A percentile compares a stretch with the other conserved stretches of the same genome.
phyloP scores from a whole-genome alignment of 2,113 vertebrate genomes.

The Crotalus horridus region DNA sequence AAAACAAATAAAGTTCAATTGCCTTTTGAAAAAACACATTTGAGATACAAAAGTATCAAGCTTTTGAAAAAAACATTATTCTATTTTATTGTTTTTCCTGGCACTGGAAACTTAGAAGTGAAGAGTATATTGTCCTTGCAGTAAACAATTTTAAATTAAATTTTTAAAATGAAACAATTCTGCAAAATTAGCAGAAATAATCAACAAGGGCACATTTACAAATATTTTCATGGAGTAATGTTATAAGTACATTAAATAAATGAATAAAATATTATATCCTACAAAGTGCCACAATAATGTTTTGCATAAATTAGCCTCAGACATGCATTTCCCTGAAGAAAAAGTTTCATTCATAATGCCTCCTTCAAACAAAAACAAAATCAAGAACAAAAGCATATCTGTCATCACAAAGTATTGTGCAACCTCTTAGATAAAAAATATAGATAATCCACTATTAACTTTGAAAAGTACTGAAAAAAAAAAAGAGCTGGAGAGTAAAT shows the following conservation, averaged over 20 bases:
- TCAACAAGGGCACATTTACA: not conserved
- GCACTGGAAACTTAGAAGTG: not conserved
- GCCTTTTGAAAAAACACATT: not conserved
- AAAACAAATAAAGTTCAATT: not conserved
- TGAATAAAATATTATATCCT: not conserved
- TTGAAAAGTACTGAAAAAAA: not conserved
- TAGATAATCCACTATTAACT: not conserved
- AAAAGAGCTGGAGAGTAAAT: not conserved
- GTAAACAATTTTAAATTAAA: not conserved
- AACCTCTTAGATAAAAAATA: not conserved
- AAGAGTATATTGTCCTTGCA: not conserved
- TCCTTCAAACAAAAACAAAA: not conserved
- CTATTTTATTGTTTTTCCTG: not conserved
- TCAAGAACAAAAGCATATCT: not conserved
- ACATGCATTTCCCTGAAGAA: not conserved
- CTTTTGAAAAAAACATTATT: not conserved
- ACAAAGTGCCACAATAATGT: not conserved
- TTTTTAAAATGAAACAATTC: not conserved
- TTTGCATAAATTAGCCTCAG: not conserved
- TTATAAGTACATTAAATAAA: not conserved
- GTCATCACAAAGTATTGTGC: not conserved
- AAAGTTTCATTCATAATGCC: not conserved
- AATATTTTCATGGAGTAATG: not conserved
- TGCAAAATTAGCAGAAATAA: not conserved
- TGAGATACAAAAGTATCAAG: not conserved